Base-by-base conservation (phyloP, 1,140 invertebrate genomes). In the Penaeus chinensis region DNA sequence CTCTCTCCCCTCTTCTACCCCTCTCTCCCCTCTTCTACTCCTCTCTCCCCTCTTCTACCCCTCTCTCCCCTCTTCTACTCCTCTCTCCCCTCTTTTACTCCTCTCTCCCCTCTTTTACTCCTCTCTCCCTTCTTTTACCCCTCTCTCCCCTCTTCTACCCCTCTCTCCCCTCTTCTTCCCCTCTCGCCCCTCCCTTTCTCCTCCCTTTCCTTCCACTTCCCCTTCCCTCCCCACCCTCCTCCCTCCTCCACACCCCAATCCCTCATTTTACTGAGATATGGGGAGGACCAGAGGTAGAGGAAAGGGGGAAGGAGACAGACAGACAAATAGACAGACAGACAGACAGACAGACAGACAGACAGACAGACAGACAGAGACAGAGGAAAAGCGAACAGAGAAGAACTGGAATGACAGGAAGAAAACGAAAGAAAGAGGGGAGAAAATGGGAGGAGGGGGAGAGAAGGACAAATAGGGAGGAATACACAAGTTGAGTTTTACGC, bases 81-180 rank as follows among this genome's bases (percentile, higher is more conserved):
- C 54, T 27, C 61, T 65, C 61, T 16, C n/a, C 27, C 24, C 27
- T 54, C 27, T 54, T 65, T 54, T 82, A 20, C 27, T 54, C 18
- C 80, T 82, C 80, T 82, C 80, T 82, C 80, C 65, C 77, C 47
- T 37, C 47, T 7, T 79, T 37, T 79, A 18, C 47, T 37, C 47
- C 77, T 79, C 77, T 79, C 77, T 79, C 77, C 47, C 18, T 80
- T 19, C 54, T 42, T 80, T 19, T 80, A 20, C 22, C 42, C 54
- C 77, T 79, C 77, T 79, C 77, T 79, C 77, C 47, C 77, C 47
- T 37, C 47, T 61, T 82, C 80, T 82, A 61, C 65, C 80, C 42
- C 80, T 82, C 80, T 82, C 80, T 82, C 80, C 65, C 80, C 65
- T 61, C 65, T 61, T 82, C 80, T 69, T 27, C 42, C 63, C n/a